Base-by-base conservation (phyloP, 2,888 invertebrate genomes). In the Mantis religiosa region DNA sequence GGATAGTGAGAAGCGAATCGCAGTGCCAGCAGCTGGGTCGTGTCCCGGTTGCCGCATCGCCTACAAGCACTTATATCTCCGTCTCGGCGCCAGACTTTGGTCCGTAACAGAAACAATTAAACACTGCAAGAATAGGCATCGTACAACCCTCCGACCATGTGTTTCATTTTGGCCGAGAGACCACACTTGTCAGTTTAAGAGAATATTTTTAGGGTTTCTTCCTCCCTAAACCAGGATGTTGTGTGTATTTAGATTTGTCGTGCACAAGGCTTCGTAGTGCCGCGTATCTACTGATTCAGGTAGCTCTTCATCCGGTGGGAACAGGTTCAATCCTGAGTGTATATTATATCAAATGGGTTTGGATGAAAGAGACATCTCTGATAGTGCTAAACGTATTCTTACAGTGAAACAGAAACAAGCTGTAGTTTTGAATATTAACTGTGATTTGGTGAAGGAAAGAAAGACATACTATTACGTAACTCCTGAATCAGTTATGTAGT, bases 71-170 rank as follows among this genome's bases (percentile, higher is more conserved):
- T 54, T 54, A 15, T 71, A 15, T 71, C 20, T 71, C 20, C 20
- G 54, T 71, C 54, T 71, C 54, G 87, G 87, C 87, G 87, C 87
- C 87, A 82, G n/a, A 15, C 54, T 71, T 71, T 25, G 54, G 20
- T 71, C 54, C 54, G 87, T 87, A 87, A 87, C 82, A 87, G 87
- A 87, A 87, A 87, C 87, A 87, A 87, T 87, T 87, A 87, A 87
- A 87, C 82, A 82, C 82, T 87, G 87, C 82, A 87, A 87, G 87
- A 87, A 87, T 87, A 87, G 87, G 87, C 87, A 82, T 87, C 87
- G 82, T 82, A 87, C 87, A 87, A 87, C 87, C 87, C 30, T 30
- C 54, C 54, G 20, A 71, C 15, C 54, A 71, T 71, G 54, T 71
- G 54, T 71, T 71, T 71, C 87, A 87, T 87, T 87, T 87, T 87